phyloP scores from a whole-genome alignment of 2,888 invertebrate species.

The Elysia crispata region DNA sequence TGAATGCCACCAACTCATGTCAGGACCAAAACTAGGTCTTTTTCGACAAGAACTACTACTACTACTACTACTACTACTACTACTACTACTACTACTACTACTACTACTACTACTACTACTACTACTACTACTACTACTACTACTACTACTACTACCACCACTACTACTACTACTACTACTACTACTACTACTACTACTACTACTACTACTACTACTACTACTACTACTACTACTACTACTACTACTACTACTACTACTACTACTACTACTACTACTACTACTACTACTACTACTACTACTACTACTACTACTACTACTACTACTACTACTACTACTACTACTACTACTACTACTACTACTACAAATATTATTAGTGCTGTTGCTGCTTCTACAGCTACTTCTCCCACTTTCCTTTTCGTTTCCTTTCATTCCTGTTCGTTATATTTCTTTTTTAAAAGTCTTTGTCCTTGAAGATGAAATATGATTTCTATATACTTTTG shows the following conservation, averaged over 20 bases:
- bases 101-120: no score
- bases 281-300: conserved; percentile 50
- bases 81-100: no score
- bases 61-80: no score
- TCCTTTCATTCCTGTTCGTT: background rate
- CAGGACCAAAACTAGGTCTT: no score
- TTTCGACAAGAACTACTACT: no score
- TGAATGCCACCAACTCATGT: no score
- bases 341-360: no score
- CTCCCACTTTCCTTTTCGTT: background rate
- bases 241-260: background rate
- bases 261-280: background rate
- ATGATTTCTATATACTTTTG: no score
- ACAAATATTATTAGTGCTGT: no score
- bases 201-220: background rate
- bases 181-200: conserved; percentile 2
- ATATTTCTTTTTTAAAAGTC: no score
- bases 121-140: no score
- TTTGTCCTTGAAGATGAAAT: no score
- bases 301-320: conserved; percentile 53
- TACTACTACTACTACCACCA: background rate
- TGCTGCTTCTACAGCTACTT: conserved; percentile 25
- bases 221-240: background rate
- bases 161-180: background rate
- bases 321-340: background rate